phyloP scores from a whole-genome alignment of 1,140 invertebrate species.

The Nylanderia fulva region DNA sequence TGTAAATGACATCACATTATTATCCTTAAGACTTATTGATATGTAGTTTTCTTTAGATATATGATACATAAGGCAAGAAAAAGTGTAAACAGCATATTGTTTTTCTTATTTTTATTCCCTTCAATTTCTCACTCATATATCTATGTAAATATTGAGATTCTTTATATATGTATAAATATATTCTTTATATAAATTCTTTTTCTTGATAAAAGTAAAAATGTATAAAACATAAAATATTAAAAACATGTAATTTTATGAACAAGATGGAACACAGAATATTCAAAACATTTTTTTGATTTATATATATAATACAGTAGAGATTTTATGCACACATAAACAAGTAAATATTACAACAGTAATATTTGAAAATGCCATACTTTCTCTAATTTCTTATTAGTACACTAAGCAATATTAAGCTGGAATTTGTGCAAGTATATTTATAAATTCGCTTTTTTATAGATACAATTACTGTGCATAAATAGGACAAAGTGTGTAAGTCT shows the following conservation, averaged over 20 bases:
- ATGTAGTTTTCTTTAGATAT: not conserved
- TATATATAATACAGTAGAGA: slow-evolving; percentile 17
- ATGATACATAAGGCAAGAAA: not conserved
- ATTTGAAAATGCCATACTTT: slow-evolving; percentile 28
- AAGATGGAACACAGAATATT: slow-evolving; percentile 5
- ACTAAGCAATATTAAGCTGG: slow-evolving; percentile 23
- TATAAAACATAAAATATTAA: slow-evolving; percentile 46
- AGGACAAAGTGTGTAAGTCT: not conserved
- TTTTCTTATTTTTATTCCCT: slow-evolving; percentile 24
- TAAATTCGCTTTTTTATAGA: slow-evolving; percentile 15
- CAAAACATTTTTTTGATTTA: not conserved
- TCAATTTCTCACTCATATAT: not conserved
- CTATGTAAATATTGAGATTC: not conserved
- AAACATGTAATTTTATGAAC: slow-evolving; percentile 3
- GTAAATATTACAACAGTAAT: slow-evolving; percentile 43
- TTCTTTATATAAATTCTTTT: not conserved
- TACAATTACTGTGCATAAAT: slow-evolving; percentile 21
- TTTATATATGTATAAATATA: not conserved
- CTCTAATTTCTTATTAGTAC: slow-evolving; percentile 10
- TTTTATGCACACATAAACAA: not conserved
- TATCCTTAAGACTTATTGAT: too few relatives aligned
- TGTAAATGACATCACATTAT: too few relatives aligned
- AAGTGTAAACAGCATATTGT: slow-evolving; percentile 1
- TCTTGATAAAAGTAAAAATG: slow-evolving; percentile 34
- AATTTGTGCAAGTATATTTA: not conserved